Percentiles rank a stretch among this genome's conserved stretches.
Evolutionary conservation across 53 echinoderm and acorn worm species (phyloP).

Genomic region (Hippasteria phrygiana): DNA sequence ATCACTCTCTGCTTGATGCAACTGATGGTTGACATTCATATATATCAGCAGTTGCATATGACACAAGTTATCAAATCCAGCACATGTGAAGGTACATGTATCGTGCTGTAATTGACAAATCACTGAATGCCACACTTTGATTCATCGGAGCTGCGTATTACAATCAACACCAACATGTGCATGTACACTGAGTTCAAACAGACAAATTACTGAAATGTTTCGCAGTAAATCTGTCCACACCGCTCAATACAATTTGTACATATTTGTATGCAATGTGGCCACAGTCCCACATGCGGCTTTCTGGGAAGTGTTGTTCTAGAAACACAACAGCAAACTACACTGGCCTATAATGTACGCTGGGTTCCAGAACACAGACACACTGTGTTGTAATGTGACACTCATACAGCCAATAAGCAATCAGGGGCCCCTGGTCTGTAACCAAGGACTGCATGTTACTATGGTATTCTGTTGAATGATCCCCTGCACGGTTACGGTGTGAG

Average conservation of each 20-base stretch:
- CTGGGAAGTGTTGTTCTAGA: background rate
- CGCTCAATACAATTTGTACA: background rate
- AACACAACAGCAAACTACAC: background rate
- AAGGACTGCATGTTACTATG: background rate
- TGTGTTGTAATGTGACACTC: slow-evolving; percentile 18
- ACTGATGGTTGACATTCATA: background rate
- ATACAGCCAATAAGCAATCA: background rate
- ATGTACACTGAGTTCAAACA: background rate
- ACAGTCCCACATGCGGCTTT: background rate
- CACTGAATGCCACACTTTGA: no score
- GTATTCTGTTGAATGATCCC: background rate
- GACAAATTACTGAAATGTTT: background rate
- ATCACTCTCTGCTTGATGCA: background rate
- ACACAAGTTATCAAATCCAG: background rate
- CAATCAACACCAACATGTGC: no score
- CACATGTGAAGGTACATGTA: no score
- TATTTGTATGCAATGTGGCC: background rate
- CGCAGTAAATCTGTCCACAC: background rate
- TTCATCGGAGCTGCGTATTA: no score
- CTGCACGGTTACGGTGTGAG: background rate
- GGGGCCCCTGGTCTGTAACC: slow-evolving; percentile 4
- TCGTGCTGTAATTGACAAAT: no score
- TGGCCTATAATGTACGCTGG: slow-evolving; percentile 7
- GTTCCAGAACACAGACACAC: background rate
- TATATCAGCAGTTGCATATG: background rate